These are phyloP conservation scores for Picus viridis DNA, from an alignment of 2,797 vertebrate genomes.

Conservation along the genomic window DNA sequence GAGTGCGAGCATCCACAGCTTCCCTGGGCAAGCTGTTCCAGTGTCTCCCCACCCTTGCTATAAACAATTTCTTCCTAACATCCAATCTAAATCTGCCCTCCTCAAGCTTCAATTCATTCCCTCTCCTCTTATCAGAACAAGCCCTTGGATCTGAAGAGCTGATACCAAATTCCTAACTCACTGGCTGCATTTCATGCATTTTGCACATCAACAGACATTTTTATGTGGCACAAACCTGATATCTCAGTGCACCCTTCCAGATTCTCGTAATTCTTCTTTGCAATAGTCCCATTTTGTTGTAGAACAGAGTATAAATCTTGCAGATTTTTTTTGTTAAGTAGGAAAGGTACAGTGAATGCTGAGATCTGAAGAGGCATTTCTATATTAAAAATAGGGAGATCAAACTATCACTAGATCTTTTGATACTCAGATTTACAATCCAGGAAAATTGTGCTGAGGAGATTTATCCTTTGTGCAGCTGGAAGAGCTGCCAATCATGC, in stretches of 20 bases:
- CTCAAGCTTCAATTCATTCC: too few species aligned
- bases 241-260: background rate
- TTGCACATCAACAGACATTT: background rate
- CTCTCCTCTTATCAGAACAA: too few species aligned
- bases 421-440: background rate
- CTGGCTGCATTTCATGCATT: background rate
- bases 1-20: too few species aligned
- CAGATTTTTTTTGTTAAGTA: background rate
- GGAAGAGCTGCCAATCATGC: constrained; percentile 61
- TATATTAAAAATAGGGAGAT: background rate
- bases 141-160: background rate
- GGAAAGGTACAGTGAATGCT: background rate
- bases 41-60: too few species aligned
- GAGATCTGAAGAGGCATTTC: background rate
- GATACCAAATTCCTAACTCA: background rate
- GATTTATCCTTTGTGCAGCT: constrained; percentile 46
- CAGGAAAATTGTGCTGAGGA: constrained; percentile 55
- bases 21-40: too few species aligned
- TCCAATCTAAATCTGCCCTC: too few species aligned
- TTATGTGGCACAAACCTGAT: background rate
- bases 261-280: background rate
- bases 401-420: background rate
- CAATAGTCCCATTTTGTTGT: background rate
- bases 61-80: too few species aligned
- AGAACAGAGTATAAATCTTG: background rate